phyloP scores from a whole-genome alignment of 2,113 vertebrate species.

The Falco punctatus region DNA sequence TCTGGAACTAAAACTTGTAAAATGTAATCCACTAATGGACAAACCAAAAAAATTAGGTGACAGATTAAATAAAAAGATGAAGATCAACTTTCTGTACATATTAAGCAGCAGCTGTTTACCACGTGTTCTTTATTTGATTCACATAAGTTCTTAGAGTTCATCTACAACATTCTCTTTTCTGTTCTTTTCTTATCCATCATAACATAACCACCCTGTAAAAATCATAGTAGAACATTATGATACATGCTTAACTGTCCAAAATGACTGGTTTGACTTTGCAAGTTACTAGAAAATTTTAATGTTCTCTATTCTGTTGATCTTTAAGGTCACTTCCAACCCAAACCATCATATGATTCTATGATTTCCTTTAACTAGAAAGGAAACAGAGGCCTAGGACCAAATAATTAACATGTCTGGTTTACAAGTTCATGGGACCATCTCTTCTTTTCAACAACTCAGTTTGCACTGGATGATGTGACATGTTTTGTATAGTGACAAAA shows the following conservation, averaged over 20 bases:
- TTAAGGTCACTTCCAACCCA: too few relatives aligned
- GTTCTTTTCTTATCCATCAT: not conserved
- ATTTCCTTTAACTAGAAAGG: not conserved
- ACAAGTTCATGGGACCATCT: not conserved
- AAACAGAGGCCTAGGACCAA: not conserved
- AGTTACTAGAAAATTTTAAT: not conserved
- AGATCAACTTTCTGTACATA: not conserved
- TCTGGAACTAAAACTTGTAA: conserved; percentile 18
- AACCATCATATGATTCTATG: too few relatives aligned
- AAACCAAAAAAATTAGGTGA: not conserved
- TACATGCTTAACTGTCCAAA: not conserved
- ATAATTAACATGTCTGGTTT: not conserved
- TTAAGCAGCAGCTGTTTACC: not conserved
- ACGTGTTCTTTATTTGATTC: not conserved
- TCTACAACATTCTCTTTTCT: not conserved
- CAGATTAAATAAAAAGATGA: not conserved
- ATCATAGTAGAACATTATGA: not conserved
- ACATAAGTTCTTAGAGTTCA: not conserved
- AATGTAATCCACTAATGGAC: conserved; percentile 3
- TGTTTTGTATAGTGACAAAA: not conserved
- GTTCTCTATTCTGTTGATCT: not conserved
- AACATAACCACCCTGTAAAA: not conserved
- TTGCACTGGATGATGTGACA: not conserved
- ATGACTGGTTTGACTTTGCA: not conserved
- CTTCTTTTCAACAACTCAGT: not conserved